These are phyloP conservation scores for Yponomeuta cagnagella DNA, from an alignment of 2,888 invertebrate genomes.

Conservation along the genomic window DNA sequence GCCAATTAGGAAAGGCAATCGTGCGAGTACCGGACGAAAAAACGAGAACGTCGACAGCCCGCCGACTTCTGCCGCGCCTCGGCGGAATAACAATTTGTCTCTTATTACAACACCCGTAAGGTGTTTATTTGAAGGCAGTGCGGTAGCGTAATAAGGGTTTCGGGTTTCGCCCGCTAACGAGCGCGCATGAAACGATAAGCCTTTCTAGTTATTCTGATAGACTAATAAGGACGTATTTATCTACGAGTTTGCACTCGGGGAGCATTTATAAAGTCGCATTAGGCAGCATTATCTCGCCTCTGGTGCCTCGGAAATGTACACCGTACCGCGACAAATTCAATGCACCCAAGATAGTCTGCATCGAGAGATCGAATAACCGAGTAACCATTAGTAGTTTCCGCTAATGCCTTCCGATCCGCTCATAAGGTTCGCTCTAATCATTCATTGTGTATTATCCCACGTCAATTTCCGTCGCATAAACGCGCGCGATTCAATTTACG, in stretches of 20 bases:
- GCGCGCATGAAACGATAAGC: conserved; percentile 60
- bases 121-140: conserved; percentile 35
- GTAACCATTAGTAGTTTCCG: not conserved
- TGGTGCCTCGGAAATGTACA: conserved; percentile 8
- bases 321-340: conserved; percentile 12
- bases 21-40: conserved; percentile 69
- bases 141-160: conserved; percentile 55
- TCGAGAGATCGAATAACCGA: not conserved
- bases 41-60: conserved; percentile 42
- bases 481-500: conserved; percentile 12
- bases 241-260: conserved; percentile 59
- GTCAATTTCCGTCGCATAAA: conserved; percentile 15
- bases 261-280: conserved; percentile 17
- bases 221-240: conserved; percentile 74
- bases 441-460: not conserved
- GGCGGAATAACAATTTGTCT: conserved; percentile 26
- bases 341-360: not conserved
- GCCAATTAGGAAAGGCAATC: conserved; percentile 74
- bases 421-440: not conserved
- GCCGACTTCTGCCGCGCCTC: conserved; percentile 24
- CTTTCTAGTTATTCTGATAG: conserved; percentile 66
- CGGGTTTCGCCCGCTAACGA: conserved; percentile 70
- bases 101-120: conserved; percentile 35
- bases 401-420: not conserved
- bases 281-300: conserved; percentile 15